Evolutionary conservation across 2,888 invertebrate species (phyloP).

Genomic region (Campoplex capitator): DNA sequence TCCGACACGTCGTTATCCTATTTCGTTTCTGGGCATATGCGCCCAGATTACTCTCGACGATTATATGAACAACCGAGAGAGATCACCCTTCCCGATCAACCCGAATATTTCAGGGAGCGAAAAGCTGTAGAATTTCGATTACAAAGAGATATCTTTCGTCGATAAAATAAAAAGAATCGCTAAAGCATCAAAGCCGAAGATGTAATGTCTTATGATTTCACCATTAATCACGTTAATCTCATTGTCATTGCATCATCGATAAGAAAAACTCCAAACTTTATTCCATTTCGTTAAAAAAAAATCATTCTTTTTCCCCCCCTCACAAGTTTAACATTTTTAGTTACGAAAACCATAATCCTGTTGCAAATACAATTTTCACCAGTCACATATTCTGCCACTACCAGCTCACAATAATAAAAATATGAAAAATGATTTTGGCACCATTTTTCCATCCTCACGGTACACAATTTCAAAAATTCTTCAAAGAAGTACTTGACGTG

Average conservation of each 20-base stretch:
- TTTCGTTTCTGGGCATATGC: slow-evolving; percentile 65
- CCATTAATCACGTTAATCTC: slow-evolving; percentile 3
- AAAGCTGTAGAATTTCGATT: slow-evolving; percentile 18
- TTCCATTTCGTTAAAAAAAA: not conserved
- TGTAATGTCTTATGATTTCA: slow-evolving; percentile 25
- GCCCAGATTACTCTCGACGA: slow-evolving; percentile 35
- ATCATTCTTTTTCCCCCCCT: too few species aligned
- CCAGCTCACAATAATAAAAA: too few species aligned
- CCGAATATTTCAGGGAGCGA: slow-evolving; percentile 18
- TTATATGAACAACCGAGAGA: slow-evolving; percentile 31
- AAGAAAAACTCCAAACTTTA: not conserved
- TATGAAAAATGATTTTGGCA: too few species aligned
- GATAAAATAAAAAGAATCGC: slow-evolving; percentile 7
- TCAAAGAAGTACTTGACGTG: not conserved
- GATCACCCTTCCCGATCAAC: slow-evolving; percentile 39
- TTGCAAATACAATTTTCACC: too few species aligned
- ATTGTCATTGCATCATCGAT: not conserved
- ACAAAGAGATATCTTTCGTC: not conserved
- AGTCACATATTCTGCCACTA: too few species aligned
- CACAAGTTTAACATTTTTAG: too few species aligned
- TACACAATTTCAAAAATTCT: not conserved
- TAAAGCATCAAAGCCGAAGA: not conserved
- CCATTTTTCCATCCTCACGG: not conserved
- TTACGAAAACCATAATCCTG: too few species aligned
- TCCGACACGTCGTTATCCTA: slow-evolving; percentile 63